phyloP scores from a whole-genome alignment of 2,888 invertebrate genomes.

The Cephus pulcher region DNA sequence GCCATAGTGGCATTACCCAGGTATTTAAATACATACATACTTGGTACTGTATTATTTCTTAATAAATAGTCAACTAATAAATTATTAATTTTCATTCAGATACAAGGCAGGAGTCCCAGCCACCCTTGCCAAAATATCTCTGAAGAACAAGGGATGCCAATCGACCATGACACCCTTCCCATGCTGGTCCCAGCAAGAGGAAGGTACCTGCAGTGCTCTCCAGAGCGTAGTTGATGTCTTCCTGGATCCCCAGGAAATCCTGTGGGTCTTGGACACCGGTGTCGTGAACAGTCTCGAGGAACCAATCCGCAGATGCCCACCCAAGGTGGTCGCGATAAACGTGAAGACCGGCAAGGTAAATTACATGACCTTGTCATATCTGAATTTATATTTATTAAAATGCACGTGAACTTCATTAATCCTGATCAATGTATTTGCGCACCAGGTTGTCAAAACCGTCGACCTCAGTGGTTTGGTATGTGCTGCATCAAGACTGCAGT shows the following conservation, averaged over 20 bases:
- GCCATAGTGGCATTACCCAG: slow-evolving; percentile 72
- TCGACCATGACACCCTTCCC: slow-evolving; percentile 73
- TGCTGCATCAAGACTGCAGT: slow-evolving; percentile 70
- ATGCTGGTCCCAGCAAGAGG: slow-evolving; percentile 78
- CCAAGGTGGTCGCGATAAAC: slow-evolving; percentile 73
- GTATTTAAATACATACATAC: slow-evolving; percentile 33
- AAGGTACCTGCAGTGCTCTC: slow-evolving; percentile 75
- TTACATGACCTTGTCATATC: slow-evolving; percentile 9
- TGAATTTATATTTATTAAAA: neutral
- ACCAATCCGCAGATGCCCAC: slow-evolving; percentile 71
- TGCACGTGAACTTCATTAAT: neutral
- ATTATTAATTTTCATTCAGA: slow-evolving; percentile 43
- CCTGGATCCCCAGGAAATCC: slow-evolving; percentile 71
- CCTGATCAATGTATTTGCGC: neutral
- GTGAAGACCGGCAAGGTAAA: slow-evolving; percentile 69
- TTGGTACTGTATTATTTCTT: neutral
- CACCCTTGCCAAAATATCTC: slow-evolving; percentile 71
- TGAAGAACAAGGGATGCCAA: slow-evolving; percentile 67
- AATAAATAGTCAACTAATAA: neutral
- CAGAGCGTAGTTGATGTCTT: slow-evolving; percentile 78
- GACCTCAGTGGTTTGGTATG: slow-evolving; percentile 70
- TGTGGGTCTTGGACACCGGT: slow-evolving; percentile 74
- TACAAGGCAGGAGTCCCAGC: slow-evolving; percentile 73
- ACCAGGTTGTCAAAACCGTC: slow-evolving; percentile 69
- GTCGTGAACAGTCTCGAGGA: slow-evolving; percentile 72